These are phyloP conservation scores for Tetropium fuscum DNA, from an alignment of 2,888 invertebrate genomes.

Conservation along the genomic window DNA sequence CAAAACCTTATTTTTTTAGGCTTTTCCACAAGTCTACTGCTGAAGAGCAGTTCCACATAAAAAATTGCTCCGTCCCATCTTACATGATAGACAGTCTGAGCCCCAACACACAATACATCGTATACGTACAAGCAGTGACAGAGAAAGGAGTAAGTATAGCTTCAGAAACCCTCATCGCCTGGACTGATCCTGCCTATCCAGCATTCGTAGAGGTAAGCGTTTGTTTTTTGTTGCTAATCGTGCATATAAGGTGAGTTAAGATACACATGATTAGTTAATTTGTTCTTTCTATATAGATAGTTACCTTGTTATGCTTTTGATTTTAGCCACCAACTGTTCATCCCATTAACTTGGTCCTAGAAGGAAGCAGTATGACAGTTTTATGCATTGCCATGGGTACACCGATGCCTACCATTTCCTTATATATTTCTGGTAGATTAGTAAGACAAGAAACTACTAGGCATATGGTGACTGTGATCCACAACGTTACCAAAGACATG, in stretches of 20 bases:
- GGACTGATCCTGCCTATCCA: slow-evolving; percentile 90
- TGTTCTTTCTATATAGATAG: no score
- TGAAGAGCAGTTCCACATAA: slow-evolving; percentile 71
- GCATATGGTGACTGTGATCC: slow-evolving; percentile 89
- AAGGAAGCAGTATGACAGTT: slow-evolving; percentile 89
- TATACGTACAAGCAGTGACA: slow-evolving; percentile 79
- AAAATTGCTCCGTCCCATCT: slow-evolving; percentile 78
- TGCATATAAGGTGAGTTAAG: no score
- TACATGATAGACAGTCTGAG: slow-evolving; percentile 77
- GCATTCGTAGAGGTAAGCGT: slow-evolving; percentile 83
- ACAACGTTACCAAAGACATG: slow-evolving; percentile 88
- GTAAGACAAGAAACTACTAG: slow-evolving; percentile 85
- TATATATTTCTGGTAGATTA: slow-evolving; percentile 83
- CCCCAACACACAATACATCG: slow-evolving; percentile 86
- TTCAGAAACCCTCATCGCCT: slow-evolving; percentile 85
- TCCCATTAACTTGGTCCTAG: slow-evolving; percentile 84
- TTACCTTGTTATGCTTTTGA: no score
- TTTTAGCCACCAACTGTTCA: slow-evolving; percentile 84
- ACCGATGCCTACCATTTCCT: slow-evolving; percentile 85
- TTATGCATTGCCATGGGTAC: slow-evolving; percentile 88
- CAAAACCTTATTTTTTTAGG: slow-evolving; percentile 63
- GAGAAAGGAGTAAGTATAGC: slow-evolving; percentile 79
- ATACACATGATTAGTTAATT: no score
- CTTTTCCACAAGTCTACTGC: slow-evolving; percentile 78
- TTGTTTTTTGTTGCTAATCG: no score